phyloP scores from a whole-genome alignment of 2,113 vertebrate species.

The Mormyrus iriodes region DNA sequence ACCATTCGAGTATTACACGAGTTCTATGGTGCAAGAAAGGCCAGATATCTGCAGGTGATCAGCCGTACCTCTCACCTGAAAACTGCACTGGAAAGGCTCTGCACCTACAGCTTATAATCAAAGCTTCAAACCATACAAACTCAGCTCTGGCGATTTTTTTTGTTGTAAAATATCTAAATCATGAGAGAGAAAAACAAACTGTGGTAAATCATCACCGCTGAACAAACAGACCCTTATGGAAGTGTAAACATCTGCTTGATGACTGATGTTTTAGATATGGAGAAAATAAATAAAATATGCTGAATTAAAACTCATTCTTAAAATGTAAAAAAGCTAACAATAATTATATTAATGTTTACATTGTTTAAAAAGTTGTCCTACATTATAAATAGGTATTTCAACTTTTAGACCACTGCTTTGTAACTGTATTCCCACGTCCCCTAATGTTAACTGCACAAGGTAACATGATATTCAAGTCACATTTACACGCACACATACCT shows the following conservation, averaged over 20 bases:
- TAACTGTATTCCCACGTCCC: conserved; percentile 29
- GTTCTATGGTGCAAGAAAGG: background rate
- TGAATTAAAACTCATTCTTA: conserved; percentile 3
- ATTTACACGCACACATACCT: conserved; percentile 40
- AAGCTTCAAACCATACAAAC: background rate
- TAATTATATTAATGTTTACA: conserved; percentile 50
- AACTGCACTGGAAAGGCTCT: background rate
- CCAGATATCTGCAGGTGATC: background rate
- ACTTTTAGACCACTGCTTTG: background rate
- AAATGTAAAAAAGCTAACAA: conserved; percentile 42
- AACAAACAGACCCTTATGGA: conserved; percentile 3
- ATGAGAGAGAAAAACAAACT: conserved; percentile 2
- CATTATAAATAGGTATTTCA: conserved; percentile 63
- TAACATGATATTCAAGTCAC: conserved; percentile 35
- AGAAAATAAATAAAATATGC: conserved; percentile 20
- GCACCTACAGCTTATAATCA: background rate
- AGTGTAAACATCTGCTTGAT: conserved; percentile 6
- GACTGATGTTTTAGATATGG: conserved; percentile 6
- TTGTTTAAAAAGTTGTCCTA: conserved; percentile 58
- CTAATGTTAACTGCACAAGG: conserved; percentile 51
- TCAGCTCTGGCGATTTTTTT: background rate
- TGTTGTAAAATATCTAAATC: background rate
- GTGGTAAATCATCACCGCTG: background rate
- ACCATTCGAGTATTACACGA: background rate
- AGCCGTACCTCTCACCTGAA: background rate